Conservation (phyloP, 1,140 invertebrate genomes). For the Uloborus diversus region DNA sequence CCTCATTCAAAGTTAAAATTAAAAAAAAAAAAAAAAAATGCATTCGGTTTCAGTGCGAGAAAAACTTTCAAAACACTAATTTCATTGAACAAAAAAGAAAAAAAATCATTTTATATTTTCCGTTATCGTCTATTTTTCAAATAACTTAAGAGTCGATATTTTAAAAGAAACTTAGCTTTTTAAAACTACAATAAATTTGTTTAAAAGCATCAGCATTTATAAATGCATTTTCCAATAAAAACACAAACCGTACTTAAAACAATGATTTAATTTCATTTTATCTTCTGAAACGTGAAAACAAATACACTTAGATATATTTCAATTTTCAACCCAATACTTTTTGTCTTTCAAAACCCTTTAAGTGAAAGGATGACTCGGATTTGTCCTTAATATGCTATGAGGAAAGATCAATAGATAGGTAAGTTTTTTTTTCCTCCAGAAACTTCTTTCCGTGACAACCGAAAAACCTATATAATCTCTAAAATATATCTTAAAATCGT, state of each 20-base stretch:
- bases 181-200: too few species aligned
- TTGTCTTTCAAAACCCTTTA: conserved; percentile 7
- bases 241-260: background rate
- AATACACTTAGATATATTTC: background rate
- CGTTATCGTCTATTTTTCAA: too few species aligned
- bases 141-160: too few species aligned
- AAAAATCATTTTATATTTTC: too few species aligned
- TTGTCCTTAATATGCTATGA: conserved; percentile 26
- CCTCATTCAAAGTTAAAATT: too few species aligned
- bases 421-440: conserved; percentile 4
- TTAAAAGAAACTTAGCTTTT: too few species aligned
- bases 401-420: conserved; percentile 1
- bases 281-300: background rate
- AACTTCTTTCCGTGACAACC: conserved; percentile 11
- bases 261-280: background rate
- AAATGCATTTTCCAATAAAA: too few species aligned
- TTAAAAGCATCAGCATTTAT: too few species aligned
- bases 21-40: too few species aligned
- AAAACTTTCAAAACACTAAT: too few species aligned
- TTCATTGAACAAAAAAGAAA: too few species aligned
- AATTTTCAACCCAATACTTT: background rate
- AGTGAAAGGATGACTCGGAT: conserved; percentile 1
- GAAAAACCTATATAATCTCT: conserved; percentile 15
- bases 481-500: conserved; percentile 34
- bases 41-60: too few species aligned